Evolutionary conservation across 2,113 vertebrate species (phyloP).

Genomic region (Gila orcuttii): DNA sequence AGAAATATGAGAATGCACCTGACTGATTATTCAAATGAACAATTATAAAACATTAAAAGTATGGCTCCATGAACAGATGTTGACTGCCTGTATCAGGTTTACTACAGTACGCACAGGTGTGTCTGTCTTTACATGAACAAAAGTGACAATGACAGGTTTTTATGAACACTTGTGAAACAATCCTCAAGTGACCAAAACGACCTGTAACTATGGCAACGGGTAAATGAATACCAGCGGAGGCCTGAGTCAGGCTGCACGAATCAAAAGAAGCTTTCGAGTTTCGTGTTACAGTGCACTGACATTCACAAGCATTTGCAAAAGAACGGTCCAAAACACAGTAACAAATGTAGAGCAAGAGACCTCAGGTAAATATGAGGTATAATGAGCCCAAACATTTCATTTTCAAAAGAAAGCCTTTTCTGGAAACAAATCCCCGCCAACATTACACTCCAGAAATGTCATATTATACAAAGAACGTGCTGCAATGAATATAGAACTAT

Average conservation of each 20-base stretch:
- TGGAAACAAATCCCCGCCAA: background rate
- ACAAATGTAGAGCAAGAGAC: background rate
- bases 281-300: conserved; percentile 49
- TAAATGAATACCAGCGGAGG: conserved; percentile 66
- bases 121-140: background rate
- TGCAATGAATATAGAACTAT: background rate
- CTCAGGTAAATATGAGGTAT: background rate
- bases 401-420: background rate
- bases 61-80: background rate
- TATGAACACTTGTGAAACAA: conserved; percentile 19
- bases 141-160: conserved; percentile 15
- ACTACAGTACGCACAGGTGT: background rate
- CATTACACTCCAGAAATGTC: background rate
- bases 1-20: background rate
- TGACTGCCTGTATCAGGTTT: background rate
- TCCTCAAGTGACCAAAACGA: conserved; percentile 32
- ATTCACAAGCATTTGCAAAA: background rate
- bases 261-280: conserved; percentile 52
- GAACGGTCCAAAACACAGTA: background rate
- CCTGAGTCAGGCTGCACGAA: conserved; percentile 35
- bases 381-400: background rate
- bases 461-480: too few relatives aligned
- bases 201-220: conserved; percentile 64
- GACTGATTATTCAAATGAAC: background rate
- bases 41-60: background rate